Percentiles rank a stretch among this genome's conserved stretches.
Conservation (phyloP, 2,113 vertebrate species). For the Pomatorhinus ruficollis region DNA sequence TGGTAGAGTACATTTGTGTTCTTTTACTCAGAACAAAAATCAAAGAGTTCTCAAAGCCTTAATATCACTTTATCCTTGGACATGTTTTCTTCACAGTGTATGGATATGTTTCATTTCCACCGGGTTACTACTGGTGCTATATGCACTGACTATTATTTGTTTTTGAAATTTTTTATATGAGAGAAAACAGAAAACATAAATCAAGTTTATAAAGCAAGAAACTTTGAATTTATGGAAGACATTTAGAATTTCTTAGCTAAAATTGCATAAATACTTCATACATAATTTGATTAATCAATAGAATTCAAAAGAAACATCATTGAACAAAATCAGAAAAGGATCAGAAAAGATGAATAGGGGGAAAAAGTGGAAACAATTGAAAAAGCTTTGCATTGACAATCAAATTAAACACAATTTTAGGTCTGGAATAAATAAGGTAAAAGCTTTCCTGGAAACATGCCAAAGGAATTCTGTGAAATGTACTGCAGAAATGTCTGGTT, state of each 20-base stretch:
- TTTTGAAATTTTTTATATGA: neutral
- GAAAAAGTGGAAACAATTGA: neutral
- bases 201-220: neutral
- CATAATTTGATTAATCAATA: neutral
- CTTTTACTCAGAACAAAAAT: neutral
- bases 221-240: neutral
- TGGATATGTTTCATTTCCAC: neutral
- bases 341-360: neutral
- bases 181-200: neutral
- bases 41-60: neutral
- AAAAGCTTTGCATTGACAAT: neutral
- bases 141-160: neutral
- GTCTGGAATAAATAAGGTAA: constrained; percentile 12
- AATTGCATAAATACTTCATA: neutral
- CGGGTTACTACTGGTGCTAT: neutral
- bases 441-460: constrained; percentile 6
- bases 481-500: neutral
- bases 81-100: neutral
- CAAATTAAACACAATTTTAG: constrained; percentile 20
- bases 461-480: neutral
- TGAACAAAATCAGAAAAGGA: neutral
- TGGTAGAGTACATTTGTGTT: neutral
- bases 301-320: constrained; percentile 16
- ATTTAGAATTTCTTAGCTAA: neutral
- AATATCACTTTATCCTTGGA: neutral